Evolutionary conservation across 2,888 invertebrate species (phyloP), one percentile per base, ranked within the genome.

Genomic region (Caradrina kadenii): DNA sequence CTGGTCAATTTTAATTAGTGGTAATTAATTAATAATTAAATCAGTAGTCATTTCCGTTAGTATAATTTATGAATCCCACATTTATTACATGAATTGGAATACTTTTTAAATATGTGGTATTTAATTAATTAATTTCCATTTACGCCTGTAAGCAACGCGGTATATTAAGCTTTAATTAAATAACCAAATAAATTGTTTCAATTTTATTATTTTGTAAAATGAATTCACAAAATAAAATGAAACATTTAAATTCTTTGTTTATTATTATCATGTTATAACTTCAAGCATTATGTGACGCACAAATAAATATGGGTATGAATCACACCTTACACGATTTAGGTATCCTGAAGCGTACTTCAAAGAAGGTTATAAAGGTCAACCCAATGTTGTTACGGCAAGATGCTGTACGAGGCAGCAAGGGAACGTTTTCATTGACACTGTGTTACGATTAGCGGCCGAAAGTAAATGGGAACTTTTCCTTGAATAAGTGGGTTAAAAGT

Each of bases 41-140:
- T 39, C n/a, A 11, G 69, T 45, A 15, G 45, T 58, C 61, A 65
- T 80, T 80, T 74, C 75, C 66, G 75, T 64, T 59, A 79, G 39
- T 26, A 59, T 39, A 35, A 31, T 73, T 63, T 58, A 73, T 73
- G 53, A 26, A 59, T 39, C 10, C 35, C 15, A 50, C 39, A 65
- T 64, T 63, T 55, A 55, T 59, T 39, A 55, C 39, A n/a, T 26
- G 35, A 17, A 45, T 17, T 22, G 31, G 11, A 79, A 73, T 79
- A 54, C 65, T 74, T 65, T 26, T 3, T 26, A 26, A 55, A 65
- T 58, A 26, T n/a, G 56, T 72, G 42, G 56, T n/a, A 49, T 58
- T 65, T 53, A 53, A 60, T 77, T 55, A 61, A 17, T 61, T 59
- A n/a, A 45, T 11, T 58, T 42, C 7, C 42, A 26, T 50, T 70